A percentile compares a stretch with the other conserved stretches of the same genome.
These are phyloP conservation scores for Drosophila infuscata DNA, from an alignment of 2,888 invertebrate genomes.

Conservation along the genomic window DNA sequence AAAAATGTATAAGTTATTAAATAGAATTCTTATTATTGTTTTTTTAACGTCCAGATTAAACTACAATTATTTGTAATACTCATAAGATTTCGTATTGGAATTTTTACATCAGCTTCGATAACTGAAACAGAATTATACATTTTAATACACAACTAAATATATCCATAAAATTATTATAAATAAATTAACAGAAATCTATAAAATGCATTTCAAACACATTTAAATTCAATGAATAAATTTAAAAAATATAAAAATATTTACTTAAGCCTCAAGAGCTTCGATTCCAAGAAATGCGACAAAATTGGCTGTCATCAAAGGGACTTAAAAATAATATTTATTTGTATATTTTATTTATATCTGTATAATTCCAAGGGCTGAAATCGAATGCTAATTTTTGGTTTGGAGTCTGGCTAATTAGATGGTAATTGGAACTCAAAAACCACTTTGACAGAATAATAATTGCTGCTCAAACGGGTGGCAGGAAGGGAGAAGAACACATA, in stretches of 20 bases:
- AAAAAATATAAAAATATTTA: neutral
- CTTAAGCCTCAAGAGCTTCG: neutral
- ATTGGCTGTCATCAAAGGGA: neutral
- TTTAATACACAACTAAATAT: too few relatives aligned
- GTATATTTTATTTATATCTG: neutral
- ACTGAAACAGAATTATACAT: too few relatives aligned
- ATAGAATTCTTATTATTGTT: neutral
- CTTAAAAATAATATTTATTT: neutral
- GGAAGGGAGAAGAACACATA: neutral
- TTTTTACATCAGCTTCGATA: too few relatives aligned
- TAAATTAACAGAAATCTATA: too few relatives aligned
- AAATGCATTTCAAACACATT: neutral
- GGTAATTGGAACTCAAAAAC: conserved; percentile 13
- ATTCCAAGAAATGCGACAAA: neutral
- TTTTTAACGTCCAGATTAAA: neutral
- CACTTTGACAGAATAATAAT: conserved; percentile 22
- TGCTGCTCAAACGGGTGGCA: neutral
- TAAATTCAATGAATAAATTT: neutral
- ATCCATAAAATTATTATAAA: too few relatives aligned
- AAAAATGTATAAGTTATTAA: neutral
- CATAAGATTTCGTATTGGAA: too few relatives aligned
- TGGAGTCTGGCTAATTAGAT: conserved; percentile 19
- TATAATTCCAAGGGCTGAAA: neutral
- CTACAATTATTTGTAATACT: neutral
- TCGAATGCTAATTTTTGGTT: neutral